These are phyloP conservation scores for Larimichthys polyactis DNA, from an alignment of 2,113 vertebrate genomes.

Conservation along the genomic window DNA sequence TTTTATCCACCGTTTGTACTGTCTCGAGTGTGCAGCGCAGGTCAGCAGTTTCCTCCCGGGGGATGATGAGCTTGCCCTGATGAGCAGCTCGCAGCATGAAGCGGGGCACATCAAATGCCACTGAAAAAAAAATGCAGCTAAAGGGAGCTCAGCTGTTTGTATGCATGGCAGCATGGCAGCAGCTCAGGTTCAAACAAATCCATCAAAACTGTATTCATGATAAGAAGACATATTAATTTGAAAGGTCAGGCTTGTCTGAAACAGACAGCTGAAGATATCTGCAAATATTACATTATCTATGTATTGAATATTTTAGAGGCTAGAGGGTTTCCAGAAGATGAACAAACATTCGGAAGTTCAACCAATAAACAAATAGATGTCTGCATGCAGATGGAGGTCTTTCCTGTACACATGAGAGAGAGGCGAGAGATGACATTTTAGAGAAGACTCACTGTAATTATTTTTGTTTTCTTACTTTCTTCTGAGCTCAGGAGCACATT, in stretches of 20 bases:
- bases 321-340: background rate
- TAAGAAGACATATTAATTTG: slow-evolving; percentile 53
- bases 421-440: background rate
- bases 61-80: slow-evolving; percentile 43
- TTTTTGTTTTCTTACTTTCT: background rate
- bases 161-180: slow-evolving; percentile 17
- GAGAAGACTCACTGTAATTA: background rate
- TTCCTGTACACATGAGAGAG: background rate
- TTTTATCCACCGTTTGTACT: slow-evolving; percentile 26
- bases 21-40: background rate
- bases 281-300: slow-evolving; percentile 55
- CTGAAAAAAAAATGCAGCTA: background rate
- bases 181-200: slow-evolving; percentile 50
- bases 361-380: background rate
- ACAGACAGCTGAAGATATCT: slow-evolving; percentile 39
- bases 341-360: slow-evolving; percentile 3
- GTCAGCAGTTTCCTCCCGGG: slow-evolving; percentile 27
- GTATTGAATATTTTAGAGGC: slow-evolving; percentile 18
- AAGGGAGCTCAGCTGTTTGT: slow-evolving; percentile 18
- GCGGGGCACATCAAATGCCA: slow-evolving; percentile 42
- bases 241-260: slow-evolving; percentile 58
- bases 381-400: background rate
- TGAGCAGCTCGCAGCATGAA: slow-evolving; percentile 23
- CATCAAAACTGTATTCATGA: slow-evolving; percentile 30
- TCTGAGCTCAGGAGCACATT: background rate